These are phyloP conservation scores for Pygocentrus nattereri DNA, from an alignment of 2,797 vertebrate genomes.

Conservation along the genomic window DNA sequence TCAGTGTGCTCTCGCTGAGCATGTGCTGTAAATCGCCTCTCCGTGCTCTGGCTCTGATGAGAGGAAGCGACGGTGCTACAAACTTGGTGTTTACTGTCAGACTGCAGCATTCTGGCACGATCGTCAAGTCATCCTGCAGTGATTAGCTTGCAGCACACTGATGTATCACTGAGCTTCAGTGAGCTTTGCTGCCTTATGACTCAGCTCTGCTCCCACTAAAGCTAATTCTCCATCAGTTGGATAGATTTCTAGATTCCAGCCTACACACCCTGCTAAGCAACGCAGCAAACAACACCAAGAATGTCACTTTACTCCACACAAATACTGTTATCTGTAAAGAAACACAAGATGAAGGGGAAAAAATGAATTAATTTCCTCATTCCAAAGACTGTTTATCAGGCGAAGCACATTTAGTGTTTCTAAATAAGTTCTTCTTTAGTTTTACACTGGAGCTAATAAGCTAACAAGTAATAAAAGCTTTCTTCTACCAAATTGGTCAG, in stretches of 20 bases:
- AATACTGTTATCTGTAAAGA: not conserved
- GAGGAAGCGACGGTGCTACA: conserved; percentile 11
- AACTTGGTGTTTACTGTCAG: conserved; percentile 2
- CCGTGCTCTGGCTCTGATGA: conserved; percentile 19
- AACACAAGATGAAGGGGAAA: no score
- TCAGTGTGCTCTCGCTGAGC: not conserved
- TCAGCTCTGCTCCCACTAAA: conserved; percentile 18
- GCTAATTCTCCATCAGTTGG: conserved; percentile 17
- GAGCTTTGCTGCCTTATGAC: not conserved
- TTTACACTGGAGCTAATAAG: no score
- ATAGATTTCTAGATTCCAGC: conserved; percentile 1
- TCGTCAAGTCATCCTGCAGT: conserved; percentile 2
- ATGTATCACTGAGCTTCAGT: conserved; percentile 35
- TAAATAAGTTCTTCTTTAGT: no score
- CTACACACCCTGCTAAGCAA: conserved; percentile 11
- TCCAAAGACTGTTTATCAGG: no score
- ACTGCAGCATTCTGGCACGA: not conserved
- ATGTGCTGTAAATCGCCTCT: not conserved
- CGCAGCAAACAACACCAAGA: not conserved
- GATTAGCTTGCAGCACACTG: conserved; percentile 31
- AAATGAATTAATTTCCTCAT: no score
- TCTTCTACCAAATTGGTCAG: no score
- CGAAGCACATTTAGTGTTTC: no score
- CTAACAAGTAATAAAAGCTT: no score
- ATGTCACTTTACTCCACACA: not conserved